Percentiles rank a stretch among this genome's conserved stretches.
These are phyloP conservation scores for Ichneumoninae sp. DNA, from an alignment of 2,888 invertebrate genomes.

Conservation along the genomic window DNA sequence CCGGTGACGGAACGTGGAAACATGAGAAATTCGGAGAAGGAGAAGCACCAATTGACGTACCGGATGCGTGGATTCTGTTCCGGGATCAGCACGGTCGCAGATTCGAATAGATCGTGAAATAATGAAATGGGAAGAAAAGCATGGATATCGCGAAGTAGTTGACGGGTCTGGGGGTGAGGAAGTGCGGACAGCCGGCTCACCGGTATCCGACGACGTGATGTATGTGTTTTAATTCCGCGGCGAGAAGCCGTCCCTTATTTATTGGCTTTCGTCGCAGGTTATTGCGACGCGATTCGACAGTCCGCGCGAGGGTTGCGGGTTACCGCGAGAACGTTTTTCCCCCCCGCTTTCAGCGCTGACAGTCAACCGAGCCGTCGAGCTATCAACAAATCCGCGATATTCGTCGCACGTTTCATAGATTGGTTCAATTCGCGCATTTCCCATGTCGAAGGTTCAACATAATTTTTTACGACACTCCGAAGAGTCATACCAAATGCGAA, in stretches of 20 bases:
- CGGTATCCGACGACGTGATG: slow-evolving; percentile 75
- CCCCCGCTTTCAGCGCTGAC: slow-evolving; percentile 20
- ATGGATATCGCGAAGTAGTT: slow-evolving; percentile 54
- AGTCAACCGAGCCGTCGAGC: background rate
- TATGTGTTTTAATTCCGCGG: slow-evolving; percentile 81
- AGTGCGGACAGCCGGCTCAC: slow-evolving; percentile 72
- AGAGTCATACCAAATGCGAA: no score
- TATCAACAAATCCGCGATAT: slow-evolving; percentile 54
- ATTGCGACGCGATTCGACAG: slow-evolving; percentile 79
- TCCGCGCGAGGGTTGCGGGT: slow-evolving; percentile 24
- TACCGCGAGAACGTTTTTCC: slow-evolving; percentile 42
- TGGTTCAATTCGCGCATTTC: slow-evolving; percentile 30
- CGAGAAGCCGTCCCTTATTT: slow-evolving; percentile 78
- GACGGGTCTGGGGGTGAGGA: slow-evolving; percentile 37
- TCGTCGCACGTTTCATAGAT: slow-evolving; percentile 71
- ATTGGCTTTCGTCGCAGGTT: slow-evolving; percentile 80
- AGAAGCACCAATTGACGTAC: slow-evolving; percentile 25
- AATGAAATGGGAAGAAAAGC: slow-evolving; percentile 20
- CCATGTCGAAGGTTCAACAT: background rate
- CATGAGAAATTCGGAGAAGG: slow-evolving; percentile 24
- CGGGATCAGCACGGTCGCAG: slow-evolving; percentile 9
- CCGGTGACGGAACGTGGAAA: slow-evolving; percentile 43
- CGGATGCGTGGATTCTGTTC: background rate
- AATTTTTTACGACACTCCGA: background rate
- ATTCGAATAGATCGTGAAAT: slow-evolving; percentile 19